Evolutionary conservation across 2,888 invertebrate species (phyloP).

Genomic region (Lithosia quadra): DNA sequence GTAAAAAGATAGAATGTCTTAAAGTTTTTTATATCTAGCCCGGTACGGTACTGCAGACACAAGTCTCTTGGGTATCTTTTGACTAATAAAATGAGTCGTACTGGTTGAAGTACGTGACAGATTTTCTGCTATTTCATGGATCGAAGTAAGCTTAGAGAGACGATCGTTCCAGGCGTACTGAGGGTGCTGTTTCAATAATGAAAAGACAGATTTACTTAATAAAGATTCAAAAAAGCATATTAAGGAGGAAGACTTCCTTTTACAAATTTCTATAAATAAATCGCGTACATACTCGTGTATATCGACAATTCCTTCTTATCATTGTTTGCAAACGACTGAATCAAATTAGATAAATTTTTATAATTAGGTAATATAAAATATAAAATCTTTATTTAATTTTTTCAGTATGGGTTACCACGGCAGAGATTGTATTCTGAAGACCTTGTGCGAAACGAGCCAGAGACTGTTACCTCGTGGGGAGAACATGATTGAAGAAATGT

Average conservation of each 20-base stretch:
- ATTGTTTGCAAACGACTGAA: no score
- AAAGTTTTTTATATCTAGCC: not conserved
- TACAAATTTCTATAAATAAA: no score
- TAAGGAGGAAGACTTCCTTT: no score
- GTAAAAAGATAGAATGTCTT: not conserved
- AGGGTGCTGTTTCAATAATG: not conserved
- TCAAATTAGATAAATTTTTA: no score
- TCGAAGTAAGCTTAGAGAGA: not conserved
- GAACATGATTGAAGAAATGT: conserved; percentile 88
- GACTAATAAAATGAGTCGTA: conserved; percentile 1
- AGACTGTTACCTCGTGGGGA: conserved; percentile 84
- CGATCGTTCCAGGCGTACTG: not conserved
- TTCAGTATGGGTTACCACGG: conserved; percentile 91
- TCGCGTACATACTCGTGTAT: no score
- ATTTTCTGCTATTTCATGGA: not conserved
- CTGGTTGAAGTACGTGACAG: conserved; percentile 4
- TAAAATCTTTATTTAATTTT: no score
- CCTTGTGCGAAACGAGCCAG: conserved; percentile 90
- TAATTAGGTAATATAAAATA: no score
- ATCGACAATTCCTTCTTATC: no score
- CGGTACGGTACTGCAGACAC: not conserved
- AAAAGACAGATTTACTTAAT: no score
- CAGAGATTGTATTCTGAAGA: conserved; percentile 88
- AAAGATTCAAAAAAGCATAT: no score
- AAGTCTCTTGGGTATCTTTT: not conserved